Evolutionary conservation across 2,113 vertebrate species (phyloP).

Genomic region (Anguilla japonica): DNA sequence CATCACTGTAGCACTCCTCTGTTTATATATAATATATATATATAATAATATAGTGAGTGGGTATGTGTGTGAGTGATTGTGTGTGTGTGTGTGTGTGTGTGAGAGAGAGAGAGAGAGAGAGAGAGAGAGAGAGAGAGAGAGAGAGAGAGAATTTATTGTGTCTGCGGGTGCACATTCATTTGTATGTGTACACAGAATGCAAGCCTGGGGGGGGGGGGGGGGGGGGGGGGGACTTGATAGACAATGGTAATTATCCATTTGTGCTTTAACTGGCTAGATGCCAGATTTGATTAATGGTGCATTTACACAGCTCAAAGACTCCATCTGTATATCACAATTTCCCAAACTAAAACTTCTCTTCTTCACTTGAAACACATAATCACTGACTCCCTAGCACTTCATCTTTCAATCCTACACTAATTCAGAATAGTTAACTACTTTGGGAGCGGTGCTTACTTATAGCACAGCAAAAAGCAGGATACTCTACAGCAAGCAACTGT

Average conservation of each 20-base stretch:
- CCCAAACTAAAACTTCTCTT: not conserved
- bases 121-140: not conserved
- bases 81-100: not conserved
- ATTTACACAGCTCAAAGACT: slow-evolving; percentile 5
- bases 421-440: too few relatives aligned
- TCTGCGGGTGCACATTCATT: not conserved
- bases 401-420: not conserved
- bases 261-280: slow-evolving; percentile 1
- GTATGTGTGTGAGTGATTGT: not conserved
- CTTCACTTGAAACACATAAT: not conserved
- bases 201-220: not conserved
- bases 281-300: not conserved
- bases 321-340: not conserved
- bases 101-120: not conserved
- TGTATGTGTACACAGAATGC: not conserved
- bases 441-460: too few relatives aligned
- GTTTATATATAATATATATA: not conserved
- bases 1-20: not conserved
- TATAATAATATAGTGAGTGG: not conserved
- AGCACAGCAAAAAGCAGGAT: too few relatives aligned
- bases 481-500: too few relatives aligned
- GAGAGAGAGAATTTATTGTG: not conserved
- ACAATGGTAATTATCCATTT: not conserved
- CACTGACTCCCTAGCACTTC: not conserved
- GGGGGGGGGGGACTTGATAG: not conserved